Base-by-base conservation (phyloP, 2,113 vertebrate genomes). In the Stegastes partitus region DNA sequence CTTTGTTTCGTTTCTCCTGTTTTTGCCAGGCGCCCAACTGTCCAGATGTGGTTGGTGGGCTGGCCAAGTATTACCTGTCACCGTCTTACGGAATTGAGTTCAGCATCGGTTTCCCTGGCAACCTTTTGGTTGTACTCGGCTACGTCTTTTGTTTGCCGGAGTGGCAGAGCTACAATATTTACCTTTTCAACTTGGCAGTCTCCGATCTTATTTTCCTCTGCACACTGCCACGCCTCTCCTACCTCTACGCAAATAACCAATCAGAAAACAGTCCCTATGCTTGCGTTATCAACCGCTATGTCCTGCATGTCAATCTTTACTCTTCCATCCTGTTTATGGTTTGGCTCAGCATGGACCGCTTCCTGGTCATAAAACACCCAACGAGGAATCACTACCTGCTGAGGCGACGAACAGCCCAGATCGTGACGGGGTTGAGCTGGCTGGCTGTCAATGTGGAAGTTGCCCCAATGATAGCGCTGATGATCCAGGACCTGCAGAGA, bases 251-350 rank as follows among this genome's bases (percentile, higher is more conserved):
- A 19, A 58, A 79, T 8, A 0, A 47, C 4, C 55, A 71, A 3
- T 16, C 18, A 11, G 63, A 82, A 45, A 85, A 85, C 47, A 70
- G 0, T 0, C 11, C 21, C 0, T 3, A 0, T 4, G 57, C 92
- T 14, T 97, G 97, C 68, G 11, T 94, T 23, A 79, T 90, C 73
- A 98, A 97, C 90, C 92, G 97, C 0, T 97, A 94, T 11, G 23
- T 97, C 55, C 91, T 98, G 26, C 95, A 96, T 0, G 93, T 95
- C 57, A 97, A 97, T 69, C 94, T 98, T 26, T 97, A 99, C 73
- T 94, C 95, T 53, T 97, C 97, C 87, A 96, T 99, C 74, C 96
- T 99, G 3, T 98, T 97, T 73, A 96, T 98, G 83, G 95, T 94
- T 0, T 91, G 93, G 6, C 92, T 97, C 61, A 97, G 96, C 34